A percentile compares a stretch with the other conserved stretches of the same genome.
phyloP scores from a whole-genome alignment of 2,113 vertebrate species.

The Nanorana parkeri region DNA sequence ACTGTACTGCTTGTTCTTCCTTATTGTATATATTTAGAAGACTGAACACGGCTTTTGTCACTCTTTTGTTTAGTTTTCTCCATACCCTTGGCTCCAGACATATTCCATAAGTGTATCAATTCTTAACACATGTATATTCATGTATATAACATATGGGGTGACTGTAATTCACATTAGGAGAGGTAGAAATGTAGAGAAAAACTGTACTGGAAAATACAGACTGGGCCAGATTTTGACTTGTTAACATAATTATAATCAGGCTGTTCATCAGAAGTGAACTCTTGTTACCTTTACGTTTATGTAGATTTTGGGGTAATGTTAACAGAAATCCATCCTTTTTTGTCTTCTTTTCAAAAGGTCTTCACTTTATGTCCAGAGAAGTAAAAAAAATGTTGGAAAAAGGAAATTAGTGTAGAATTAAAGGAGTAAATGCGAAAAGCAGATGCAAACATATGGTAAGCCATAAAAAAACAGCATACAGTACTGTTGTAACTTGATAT shows the following conservation, averaged over 20 bases:
- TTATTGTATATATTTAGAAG: conserved; percentile 39
- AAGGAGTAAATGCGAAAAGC: too few relatives aligned
- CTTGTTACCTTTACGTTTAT: background rate
- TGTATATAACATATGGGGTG: conserved; percentile 12
- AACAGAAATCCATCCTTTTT: too few relatives aligned
- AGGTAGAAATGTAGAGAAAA: background rate
- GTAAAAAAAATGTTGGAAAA: too few relatives aligned
- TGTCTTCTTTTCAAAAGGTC: too few relatives aligned
- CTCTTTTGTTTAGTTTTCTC: conserved; percentile 37
- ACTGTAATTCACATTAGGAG: background rate
- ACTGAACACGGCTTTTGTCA: background rate
- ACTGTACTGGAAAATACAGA: background rate
- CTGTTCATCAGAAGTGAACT: background rate
- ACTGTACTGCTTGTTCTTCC: conserved; percentile 3
- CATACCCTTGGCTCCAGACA: conserved; percentile 37
- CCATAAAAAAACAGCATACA: too few relatives aligned
- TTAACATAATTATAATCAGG: background rate
- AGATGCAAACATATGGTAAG: too few relatives aligned
- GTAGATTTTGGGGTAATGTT: background rate
- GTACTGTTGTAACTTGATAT: too few relatives aligned
- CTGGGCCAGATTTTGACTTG: background rate
- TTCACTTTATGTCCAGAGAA: too few relatives aligned
- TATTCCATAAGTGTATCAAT: conserved; percentile 19
- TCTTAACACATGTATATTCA: conserved; percentile 21
- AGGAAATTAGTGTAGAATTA: too few relatives aligned